Base-by-base conservation (phyloP, 2,888 invertebrate species). In the Meiosimyza platycephala region DNA sequence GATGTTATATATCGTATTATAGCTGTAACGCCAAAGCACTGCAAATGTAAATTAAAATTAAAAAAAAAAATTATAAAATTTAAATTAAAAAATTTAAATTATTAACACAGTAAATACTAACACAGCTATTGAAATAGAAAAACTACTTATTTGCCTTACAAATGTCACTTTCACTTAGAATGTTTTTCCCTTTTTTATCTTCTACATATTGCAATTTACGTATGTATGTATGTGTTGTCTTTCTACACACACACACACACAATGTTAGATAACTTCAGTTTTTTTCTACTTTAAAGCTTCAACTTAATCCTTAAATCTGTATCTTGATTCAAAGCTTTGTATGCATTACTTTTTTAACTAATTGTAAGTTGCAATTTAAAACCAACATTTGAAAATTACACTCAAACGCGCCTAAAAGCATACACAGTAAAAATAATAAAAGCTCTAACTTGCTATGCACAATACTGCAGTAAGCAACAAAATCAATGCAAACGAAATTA, bases 261-360 rank as follows among this genome's bases (percentile, higher is more conserved):
- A 28, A 28, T 28, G 0, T 4, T 28, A 28, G 28, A 28, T 28
- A 3, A 28, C 28, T 28, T 28, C 4, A 28, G 4, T 28, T 28
- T 28, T 16, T 52, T 65, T 16, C 15, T 28, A 15, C 33, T 60
- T 60, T 12, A 60, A 28, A 51, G 12, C n/a, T 28, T 51, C 65
- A 51, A n/a, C 51, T 51, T 22, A 22, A 12, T 52, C 52, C 11
- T 22, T 50, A 48, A 66, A 16, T 9, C 40, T 40, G 40, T 40
- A 40, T 40, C 40, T 6, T 40, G 9, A 40, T 40, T 40, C 40
- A 40, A 40, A 40, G 40, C 40, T 40, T 40, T 40, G 40, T 40
- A 60, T 72, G 74, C 50, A 16, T 69, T 73, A 64, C 69, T 72
- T 71, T 74, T 75, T 62, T 69, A 40, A 40, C 9, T 40, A 9